Conservation (phyloP, 2,797 vertebrate genomes). For the Protosalanx chinensis region DNA sequence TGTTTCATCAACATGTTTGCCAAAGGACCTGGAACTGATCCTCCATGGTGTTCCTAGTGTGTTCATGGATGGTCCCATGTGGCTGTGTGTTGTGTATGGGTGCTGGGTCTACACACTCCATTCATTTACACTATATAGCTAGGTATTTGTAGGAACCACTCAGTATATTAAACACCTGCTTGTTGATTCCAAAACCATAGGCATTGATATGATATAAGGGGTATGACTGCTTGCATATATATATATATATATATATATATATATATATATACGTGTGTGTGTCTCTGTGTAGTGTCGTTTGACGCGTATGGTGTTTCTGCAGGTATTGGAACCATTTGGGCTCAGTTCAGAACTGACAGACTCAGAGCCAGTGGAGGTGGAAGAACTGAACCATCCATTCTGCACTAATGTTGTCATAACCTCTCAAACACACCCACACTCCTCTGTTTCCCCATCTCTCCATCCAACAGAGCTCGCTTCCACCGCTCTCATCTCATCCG, state of each 20-base stretch:
- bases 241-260: too few species aligned
- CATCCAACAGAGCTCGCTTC: slow-evolving; percentile 39
- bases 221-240: slow-evolving; percentile 7
- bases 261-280: neutral
- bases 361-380: slow-evolving; percentile 51
- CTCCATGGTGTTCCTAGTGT: too few species aligned
- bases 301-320: slow-evolving; percentile 72
- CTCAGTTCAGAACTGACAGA: slow-evolving; percentile 66
- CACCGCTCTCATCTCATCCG: slow-evolving; percentile 34
- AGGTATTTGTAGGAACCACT: too few species aligned
- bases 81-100: too few species aligned
- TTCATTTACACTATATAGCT: too few species aligned
- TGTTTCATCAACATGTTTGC: too few species aligned
- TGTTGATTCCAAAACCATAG: too few species aligned
- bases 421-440: slow-evolving; percentile 27
- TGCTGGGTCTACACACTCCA: too few species aligned
- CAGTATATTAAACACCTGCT: too few species aligned
- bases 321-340: slow-evolving; percentile 77
- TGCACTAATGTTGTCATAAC: slow-evolving; percentile 42
- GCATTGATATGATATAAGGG: neutral
- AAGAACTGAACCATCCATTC: slow-evolving; percentile 47
- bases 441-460: neutral
- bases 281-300: slow-evolving; percentile 43
- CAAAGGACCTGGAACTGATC: too few species aligned
- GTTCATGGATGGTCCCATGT: too few species aligned